These are phyloP conservation scores for Aporophyla lueneburgensis DNA, from an alignment of 2,888 invertebrate genomes.

Conservation along the genomic window DNA sequence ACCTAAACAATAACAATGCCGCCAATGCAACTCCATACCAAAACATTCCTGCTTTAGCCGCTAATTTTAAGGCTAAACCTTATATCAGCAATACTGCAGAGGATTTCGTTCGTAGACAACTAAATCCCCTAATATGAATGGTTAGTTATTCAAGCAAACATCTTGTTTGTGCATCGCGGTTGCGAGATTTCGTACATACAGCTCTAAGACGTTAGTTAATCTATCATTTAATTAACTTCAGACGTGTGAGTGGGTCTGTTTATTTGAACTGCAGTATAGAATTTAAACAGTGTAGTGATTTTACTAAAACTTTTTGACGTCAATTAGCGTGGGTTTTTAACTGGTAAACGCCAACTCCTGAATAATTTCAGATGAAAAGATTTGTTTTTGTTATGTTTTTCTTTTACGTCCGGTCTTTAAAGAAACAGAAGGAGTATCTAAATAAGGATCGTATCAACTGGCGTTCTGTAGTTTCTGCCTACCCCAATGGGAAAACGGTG, in stretches of 20 bases:
- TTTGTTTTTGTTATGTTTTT: too few relatives aligned
- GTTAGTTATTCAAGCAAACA: conserved; percentile 33
- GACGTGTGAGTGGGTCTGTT: conserved; percentile 6
- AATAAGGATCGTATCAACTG: too few relatives aligned
- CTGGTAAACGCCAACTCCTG: not conserved
- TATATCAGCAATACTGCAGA: conserved; percentile 14
- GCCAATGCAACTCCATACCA: too few relatives aligned
- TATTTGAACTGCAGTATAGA: conserved; percentile 18
- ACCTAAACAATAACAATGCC: not conserved
- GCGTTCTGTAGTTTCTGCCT: too few relatives aligned
- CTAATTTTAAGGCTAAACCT: not conserved
- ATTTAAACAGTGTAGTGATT: conserved; percentile 6
- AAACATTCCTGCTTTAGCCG: not conserved
- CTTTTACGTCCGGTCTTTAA: too few relatives aligned
- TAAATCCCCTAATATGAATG: conserved; percentile 40
- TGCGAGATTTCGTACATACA: conserved; percentile 26
- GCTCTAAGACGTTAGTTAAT: conserved; percentile 40
- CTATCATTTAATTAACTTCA: conserved; percentile 46
- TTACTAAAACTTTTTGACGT: not conserved
- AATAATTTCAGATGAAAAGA: not conserved
- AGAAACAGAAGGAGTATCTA: too few relatives aligned
- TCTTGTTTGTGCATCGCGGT: conserved; percentile 30
- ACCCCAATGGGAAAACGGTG: too few relatives aligned
- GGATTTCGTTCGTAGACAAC: conserved; percentile 18
- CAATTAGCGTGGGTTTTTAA: not conserved